These are phyloP conservation scores for Drosophila melanogaster DNA, from an alignment of 1,140 invertebrate species.

Conservation along the genomic window DNA sequence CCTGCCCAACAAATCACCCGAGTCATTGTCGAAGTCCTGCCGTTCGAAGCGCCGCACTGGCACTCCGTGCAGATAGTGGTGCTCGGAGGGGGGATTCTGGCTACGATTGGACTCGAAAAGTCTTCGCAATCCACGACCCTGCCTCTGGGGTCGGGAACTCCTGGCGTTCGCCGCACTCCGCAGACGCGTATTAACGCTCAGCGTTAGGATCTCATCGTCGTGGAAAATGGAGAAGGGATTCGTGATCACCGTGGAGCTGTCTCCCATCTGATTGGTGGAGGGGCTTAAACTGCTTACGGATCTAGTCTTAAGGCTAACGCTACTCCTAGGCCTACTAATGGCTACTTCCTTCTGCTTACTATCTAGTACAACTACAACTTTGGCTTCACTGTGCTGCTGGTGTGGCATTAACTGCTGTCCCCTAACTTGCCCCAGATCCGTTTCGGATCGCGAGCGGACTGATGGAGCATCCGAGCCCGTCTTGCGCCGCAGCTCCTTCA, in stretches of 20 bases:
- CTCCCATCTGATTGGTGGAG: constrained; percentile 31
- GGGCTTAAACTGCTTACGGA: constrained; percentile 66
- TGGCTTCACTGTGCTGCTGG: constrained; percentile 72
- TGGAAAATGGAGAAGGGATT: constrained; percentile 84
- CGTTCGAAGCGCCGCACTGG: constrained; percentile 75
- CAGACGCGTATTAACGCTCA: constrained; percentile 67
- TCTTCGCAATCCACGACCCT: constrained; percentile 46
- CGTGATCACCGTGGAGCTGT: constrained; percentile 79
- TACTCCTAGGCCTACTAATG: constrained; percentile 61
- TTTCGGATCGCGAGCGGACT: constrained; percentile 56
- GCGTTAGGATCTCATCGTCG: constrained; percentile 74
- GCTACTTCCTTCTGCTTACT: constrained; percentile 78
- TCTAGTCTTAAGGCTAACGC: constrained; percentile 71
- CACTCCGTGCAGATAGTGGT: constrained; percentile 67
- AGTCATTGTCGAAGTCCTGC: constrained; percentile 63
- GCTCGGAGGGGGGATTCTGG: constrained; percentile 28
- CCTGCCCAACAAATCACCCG: constrained; percentile 11
- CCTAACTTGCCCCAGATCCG: constrained; percentile 46
- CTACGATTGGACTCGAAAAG: constrained; percentile 58
- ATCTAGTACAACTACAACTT: constrained; percentile 83
- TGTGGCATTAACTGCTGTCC: not conserved
- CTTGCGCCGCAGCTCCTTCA: constrained; percentile 64
- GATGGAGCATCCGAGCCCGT: constrained; percentile 2
- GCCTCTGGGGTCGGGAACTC: constrained; percentile 33
- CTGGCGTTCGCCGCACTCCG: constrained; percentile 49